Evolutionary conservation across 2,113 vertebrate genomes (phyloP), one percentile per base, ranked within the genome.

Genomic region (Uria aalge): DNA sequence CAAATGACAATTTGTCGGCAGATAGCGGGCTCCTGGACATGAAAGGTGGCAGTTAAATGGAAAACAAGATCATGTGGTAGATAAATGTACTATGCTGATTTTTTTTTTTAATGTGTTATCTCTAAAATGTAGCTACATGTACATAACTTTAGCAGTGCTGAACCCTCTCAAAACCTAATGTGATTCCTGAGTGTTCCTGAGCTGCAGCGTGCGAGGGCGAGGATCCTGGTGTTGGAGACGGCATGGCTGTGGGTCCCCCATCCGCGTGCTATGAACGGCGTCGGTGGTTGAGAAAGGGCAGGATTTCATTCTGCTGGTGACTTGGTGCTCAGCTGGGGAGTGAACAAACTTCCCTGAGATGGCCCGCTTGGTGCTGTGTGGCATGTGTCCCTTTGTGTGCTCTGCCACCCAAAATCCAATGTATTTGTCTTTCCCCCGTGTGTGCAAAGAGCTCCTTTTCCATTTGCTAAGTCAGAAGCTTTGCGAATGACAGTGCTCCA

Each of bases 61-160:
- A 90, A 91, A 95, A 77, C 73, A 82, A 96, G 95, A 96, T 97
- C 48, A 32, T 76, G 81, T 47, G 84, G 84, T 59, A 94, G 96
- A 95, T 94, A 94, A 86, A 78, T 6, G 11, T 5, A 15, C 45
- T 18, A 16, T 9, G 23, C 81, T 76, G 94, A 45, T 63, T 64
- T 30, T 67, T 47, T 47, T 52, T 72, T 95, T 53, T 12, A 22
- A 50, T 7, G 18, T 76, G n/a, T 57, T 41, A 59, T 85, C 67
- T 92, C 62, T 57, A 17, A 68, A 71, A 76, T 62, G 55, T 57
- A 87, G 9, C 63, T 74, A 12, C 21, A 13, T 8, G 62, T 68
- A 64, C 66, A 30, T 22, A 2, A 77, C 74, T 11, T 0, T 4
- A 69, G 24, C 67, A 5, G 75, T 9, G 82, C 67, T 71, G 90